phyloP scores from a whole-genome alignment of 2,797 vertebrate species.

The Picus viridis region DNA sequence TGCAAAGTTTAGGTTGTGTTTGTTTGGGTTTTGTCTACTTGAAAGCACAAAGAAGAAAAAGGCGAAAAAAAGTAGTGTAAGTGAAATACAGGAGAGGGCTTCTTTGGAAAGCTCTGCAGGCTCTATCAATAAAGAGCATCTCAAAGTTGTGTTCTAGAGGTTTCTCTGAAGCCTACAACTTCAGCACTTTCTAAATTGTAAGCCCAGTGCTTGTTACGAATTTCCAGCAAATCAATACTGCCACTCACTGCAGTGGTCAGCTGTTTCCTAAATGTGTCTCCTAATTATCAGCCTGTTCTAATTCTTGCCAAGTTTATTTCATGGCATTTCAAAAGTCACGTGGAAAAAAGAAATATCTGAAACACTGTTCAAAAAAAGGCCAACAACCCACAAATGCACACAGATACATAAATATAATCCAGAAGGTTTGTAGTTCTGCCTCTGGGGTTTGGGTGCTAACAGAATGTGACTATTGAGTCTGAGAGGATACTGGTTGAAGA shows the following conservation, averaged over 20 bases:
- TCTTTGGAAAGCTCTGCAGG: background rate
- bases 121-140: background rate
- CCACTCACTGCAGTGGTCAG: background rate
- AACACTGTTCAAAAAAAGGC: background rate
- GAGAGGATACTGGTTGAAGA: background rate
- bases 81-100: background rate
- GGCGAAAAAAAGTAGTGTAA: background rate
- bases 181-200: background rate
- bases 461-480: background rate
- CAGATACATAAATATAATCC: background rate
- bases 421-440: background rate
- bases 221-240: background rate
- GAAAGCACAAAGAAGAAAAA: background rate
- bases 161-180: background rate
- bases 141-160: background rate
- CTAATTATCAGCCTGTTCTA: background rate
- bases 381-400: background rate
- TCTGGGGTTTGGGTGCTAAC: background rate
- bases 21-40: background rate
- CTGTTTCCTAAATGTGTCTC: background rate
- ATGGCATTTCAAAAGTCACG: fast-evolving
- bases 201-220: background rate
- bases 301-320: background rate
- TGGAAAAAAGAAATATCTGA: background rate
- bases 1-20: background rate